Base-by-base conservation (phyloP, 2,113 vertebrate genomes). In the Thunnus thynnus region DNA sequence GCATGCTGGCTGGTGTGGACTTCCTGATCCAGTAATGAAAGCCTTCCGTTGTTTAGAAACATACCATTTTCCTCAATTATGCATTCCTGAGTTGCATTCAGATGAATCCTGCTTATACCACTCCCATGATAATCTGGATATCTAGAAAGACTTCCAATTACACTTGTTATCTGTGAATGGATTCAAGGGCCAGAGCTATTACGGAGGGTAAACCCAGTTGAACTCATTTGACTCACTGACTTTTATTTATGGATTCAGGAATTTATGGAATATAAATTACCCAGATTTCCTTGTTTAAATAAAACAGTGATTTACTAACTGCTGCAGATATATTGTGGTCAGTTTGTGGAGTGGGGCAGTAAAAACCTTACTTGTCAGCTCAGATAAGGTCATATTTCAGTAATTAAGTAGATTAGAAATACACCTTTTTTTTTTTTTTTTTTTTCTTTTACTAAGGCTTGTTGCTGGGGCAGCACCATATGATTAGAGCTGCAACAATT, bases 41-140 rank as follows among this genome's bases (percentile, higher is more conserved):
- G 92, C 88, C 79, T 94, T 92, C 89, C 89, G 86, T 90, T 90
- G 86, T 94, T 93, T 92, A 85, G 77, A 89, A 86, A 86, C 22
- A 5, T 80, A 63, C 62, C 71, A 77, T 87, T 87, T 85, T 70
- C 83, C 48, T 55, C 85, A 90, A 85, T 92, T 90, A 90, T 72
- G n/a, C 85, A 83, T 93, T 92, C 92, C 83, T 88, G 58, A 78
- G 72, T 48, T 78, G 74, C 48, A 12, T 84, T 83, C 36, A 56
- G 75, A 92, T 82, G 64, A 77, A 73, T 66, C 12, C 17, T 57
- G 71, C 51, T 84, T 67, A 64, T 20, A 36, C 84, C 86, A 74
- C 91, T 90, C 92, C 92, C 79, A 71, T 4, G 63, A 81, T 92
- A 66, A 89, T 76, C 60, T 12, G 8, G 3, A 32, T 13, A 44